Evolutionary conservation across 2,797 vertebrate species (phyloP).

Genomic region (Clarias pachynema): DNA sequence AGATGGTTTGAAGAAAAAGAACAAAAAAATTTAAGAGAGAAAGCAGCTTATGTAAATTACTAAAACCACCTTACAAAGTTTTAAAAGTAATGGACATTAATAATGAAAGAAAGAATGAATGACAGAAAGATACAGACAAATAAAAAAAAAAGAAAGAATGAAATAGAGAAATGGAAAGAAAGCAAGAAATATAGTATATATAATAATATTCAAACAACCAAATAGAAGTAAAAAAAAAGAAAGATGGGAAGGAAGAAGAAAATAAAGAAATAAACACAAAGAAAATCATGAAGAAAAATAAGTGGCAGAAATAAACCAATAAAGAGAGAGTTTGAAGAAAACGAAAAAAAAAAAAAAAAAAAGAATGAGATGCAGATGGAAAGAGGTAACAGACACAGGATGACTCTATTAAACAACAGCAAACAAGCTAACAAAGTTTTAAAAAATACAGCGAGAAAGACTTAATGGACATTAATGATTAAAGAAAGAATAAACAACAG

Average conservation of each 20-base stretch:
- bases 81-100: background rate
- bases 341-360: too few species aligned
- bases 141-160: background rate
- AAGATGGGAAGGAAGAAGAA: background rate
- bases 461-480: too few species aligned
- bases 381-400: too few species aligned
- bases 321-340: too few species aligned
- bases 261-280: background rate
- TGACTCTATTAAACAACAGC: too few species aligned
- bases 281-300: too few species aligned
- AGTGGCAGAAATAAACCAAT: too few species aligned
- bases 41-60: too few species aligned
- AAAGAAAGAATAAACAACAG: too few species aligned
- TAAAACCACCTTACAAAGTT: background rate
- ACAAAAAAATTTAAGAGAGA: background rate
- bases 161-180: background rate
- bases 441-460: too few species aligned
- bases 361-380: too few species aligned
- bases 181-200: background rate
- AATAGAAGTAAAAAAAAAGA: background rate
- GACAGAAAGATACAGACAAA: background rate
- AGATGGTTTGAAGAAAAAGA: background rate
- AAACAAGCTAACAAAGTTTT: too few species aligned
- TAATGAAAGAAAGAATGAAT: background rate
- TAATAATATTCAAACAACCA: background rate